These are phyloP conservation scores for Atta texana DNA, from an alignment of 1,140 invertebrate species.

Conservation along the genomic window DNA sequence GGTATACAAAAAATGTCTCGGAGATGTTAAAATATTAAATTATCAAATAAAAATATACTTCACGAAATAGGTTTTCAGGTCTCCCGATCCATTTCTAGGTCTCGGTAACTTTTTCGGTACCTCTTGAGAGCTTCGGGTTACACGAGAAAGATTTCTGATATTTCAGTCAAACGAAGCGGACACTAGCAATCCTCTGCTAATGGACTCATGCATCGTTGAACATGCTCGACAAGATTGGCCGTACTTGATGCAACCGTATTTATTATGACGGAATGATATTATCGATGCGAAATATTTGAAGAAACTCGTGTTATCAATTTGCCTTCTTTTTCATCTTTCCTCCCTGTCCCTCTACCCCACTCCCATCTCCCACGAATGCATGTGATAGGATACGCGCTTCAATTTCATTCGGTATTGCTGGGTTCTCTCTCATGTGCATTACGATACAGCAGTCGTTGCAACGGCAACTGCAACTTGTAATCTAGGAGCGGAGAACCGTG, in stretches of 20 bases:
- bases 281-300: conserved; percentile 69
- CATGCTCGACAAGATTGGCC: conserved; percentile 38
- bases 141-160: conserved; percentile 42
- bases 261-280: conserved; percentile 51
- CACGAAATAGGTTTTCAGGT: conserved; percentile 6
- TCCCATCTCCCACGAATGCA: conserved; percentile 21
- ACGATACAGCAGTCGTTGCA: conserved; percentile 60
- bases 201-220: conserved; percentile 25
- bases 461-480: conserved; percentile 68
- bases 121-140: conserved; percentile 17
- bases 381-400: conserved; percentile 63
- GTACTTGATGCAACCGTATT: conserved; percentile 32
- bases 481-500: conserved; percentile 74
- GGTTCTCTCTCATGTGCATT: conserved; percentile 72
- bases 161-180: conserved; percentile 53
- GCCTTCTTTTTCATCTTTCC: not conserved
- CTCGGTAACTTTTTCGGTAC: not conserved
- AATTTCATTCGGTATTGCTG: conserved; percentile 68
- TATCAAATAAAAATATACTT: not conserved
- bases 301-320: conserved; percentile 36
- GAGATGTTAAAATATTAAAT: not conserved
- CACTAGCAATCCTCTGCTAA: conserved; percentile 28
- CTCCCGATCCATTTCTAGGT: not conserved
- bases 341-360: not conserved
- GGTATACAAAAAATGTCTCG: not conserved